Evolutionary conservation across 2,888 invertebrate genomes (phyloP).

Genomic region (Smittia sp.): DNA sequence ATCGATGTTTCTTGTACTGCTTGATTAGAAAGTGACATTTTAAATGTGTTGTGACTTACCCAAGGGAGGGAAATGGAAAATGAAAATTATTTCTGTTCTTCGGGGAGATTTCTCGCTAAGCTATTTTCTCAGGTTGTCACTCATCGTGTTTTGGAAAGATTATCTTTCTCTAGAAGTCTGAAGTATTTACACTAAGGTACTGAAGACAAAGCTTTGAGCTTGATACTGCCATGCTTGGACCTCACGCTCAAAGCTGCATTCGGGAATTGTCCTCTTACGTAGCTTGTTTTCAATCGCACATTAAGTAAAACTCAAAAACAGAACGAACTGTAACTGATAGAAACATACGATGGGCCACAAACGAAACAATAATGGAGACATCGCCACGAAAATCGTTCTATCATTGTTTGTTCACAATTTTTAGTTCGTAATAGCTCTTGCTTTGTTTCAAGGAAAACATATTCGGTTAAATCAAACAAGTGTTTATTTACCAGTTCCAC

Average conservation of each 20-base stretch:
- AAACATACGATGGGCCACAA: neutral
- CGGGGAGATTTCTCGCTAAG: too few relatives aligned
- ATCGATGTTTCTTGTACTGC: neutral
- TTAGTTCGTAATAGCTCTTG: neutral
- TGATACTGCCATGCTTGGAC: too few relatives aligned
- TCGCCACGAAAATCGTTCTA: neutral
- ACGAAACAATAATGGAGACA: neutral
- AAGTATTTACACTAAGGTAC: too few relatives aligned
- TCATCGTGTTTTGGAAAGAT: too few relatives aligned
- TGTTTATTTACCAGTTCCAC: conserved; percentile 38
- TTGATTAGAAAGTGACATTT: neutral
- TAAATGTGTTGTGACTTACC: conserved; percentile 1
- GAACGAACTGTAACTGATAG: neutral
- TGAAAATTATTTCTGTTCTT: neutral
- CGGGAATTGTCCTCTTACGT: neutral
- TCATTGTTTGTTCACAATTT: conserved; percentile 38
- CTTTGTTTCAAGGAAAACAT: conserved; percentile 27
- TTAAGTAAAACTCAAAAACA: neutral
- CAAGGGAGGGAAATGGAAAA: neutral
- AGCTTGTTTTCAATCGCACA: conserved; percentile 12
- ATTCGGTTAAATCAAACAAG: conserved; percentile 37
- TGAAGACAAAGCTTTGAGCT: too few relatives aligned
- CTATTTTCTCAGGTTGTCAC: too few relatives aligned
- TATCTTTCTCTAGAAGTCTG: too few relatives aligned
- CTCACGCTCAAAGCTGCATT: too few relatives aligned